Conservation (phyloP, 2,797 vertebrate species). For the Enteromius anoplus region DNA sequence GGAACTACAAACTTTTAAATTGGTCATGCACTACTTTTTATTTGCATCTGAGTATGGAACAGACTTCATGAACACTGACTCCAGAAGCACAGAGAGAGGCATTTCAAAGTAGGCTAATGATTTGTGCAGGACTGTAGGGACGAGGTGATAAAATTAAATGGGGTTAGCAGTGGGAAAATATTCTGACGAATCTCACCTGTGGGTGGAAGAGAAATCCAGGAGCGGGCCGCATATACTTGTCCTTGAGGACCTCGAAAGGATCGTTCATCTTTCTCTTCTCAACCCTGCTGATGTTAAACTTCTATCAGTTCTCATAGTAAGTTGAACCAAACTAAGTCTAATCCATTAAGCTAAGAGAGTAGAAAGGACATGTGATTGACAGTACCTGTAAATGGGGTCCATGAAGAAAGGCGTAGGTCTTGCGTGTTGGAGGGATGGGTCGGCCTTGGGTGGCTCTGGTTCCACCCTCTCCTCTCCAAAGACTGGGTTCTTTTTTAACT, state of each 20-base stretch:
- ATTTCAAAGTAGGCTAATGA: slow-evolving; percentile 23
- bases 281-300: slow-evolving; percentile 98
- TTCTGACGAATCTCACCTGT: slow-evolving; percentile 79
- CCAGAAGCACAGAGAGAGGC: slow-evolving; percentile 1
- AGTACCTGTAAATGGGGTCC: slow-evolving; percentile 99
- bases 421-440: slow-evolving; percentile 93
- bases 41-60: slow-evolving; percentile 17
- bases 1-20: slow-evolving; percentile 14
- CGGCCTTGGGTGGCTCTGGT: slow-evolving; percentile 82
- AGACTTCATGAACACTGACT: slow-evolving; percentile 13
- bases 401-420: slow-evolving; percentile 98
- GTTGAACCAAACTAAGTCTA: not conserved
- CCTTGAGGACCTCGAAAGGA: slow-evolving; percentile 98
- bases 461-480: slow-evolving; percentile 87
- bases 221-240: slow-evolving; percentile 97
- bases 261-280: slow-evolving; percentile 99
- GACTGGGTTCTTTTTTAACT: slow-evolving; percentile 83
- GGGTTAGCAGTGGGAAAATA: slow-evolving; percentile 15
- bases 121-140: slow-evolving; percentile 22
- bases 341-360: not conserved
- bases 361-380: slow-evolving; percentile 72
- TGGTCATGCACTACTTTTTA: not conserved
- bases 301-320: slow-evolving; percentile 73
- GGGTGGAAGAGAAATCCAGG: slow-evolving; percentile 98
- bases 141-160: slow-evolving; percentile 32